Evolutionary conservation across 1,140 invertebrate species (phyloP).

Genomic region (Euwallacea fornicatus): DNA sequence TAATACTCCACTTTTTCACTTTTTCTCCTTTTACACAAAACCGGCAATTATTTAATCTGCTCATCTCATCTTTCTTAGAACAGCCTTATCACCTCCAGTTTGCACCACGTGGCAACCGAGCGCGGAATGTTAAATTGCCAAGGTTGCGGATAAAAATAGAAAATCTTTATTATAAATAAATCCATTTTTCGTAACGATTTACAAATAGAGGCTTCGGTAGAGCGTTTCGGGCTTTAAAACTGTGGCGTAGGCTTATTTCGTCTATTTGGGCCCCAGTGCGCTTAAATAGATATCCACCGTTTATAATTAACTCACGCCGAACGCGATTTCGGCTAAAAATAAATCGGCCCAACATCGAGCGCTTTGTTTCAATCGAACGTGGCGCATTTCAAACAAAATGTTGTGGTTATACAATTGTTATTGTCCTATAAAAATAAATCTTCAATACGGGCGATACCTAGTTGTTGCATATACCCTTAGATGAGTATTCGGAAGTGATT

Average conservation of each 20-base stretch:
- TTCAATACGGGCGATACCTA: too few relatives aligned
- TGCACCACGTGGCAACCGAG: conserved; percentile 47
- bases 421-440: too few relatives aligned
- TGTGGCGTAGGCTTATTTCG: conserved; percentile 32
- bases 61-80: too few relatives aligned
- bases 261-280: conserved; percentile 16
- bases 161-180: conserved; percentile 55
- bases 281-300: conserved; percentile 27
- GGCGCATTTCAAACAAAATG: not conserved
- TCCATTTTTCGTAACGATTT: conserved; percentile 47
- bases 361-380: not conserved
- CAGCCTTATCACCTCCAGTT: not conserved
- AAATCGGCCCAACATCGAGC: not conserved
- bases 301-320: conserved; percentile 24
- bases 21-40: too few relatives aligned
- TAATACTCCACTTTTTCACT: too few relatives aligned
- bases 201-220: conserved; percentile 41
- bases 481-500: too few relatives aligned
- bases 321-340: conserved; percentile 27
- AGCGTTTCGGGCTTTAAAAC: conserved; percentile 18
- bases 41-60: too few relatives aligned
- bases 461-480: too few relatives aligned
- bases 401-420: not conserved
- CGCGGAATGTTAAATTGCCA: conserved; percentile 51
- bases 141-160: conserved; percentile 53